A percentile compares a stretch with the other conserved stretches of the same genome.
Evolutionary conservation across 2,113 vertebrate species (phyloP).

Genomic region (Laticauda colubrina): DNA sequence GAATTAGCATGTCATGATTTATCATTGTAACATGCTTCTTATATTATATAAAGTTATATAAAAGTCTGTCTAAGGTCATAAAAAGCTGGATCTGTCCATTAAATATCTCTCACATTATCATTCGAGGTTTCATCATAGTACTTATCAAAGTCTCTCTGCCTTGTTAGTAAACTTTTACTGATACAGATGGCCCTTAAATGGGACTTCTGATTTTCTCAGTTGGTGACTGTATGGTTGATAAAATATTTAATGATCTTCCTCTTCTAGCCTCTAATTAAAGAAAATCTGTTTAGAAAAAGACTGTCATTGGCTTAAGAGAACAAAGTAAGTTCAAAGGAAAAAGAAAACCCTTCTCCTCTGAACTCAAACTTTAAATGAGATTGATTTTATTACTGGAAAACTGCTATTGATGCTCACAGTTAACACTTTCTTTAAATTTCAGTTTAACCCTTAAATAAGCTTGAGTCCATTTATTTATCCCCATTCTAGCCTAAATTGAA

Average conservation of each 20-base stretch:
- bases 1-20: not conserved
- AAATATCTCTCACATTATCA: conserved; percentile 31
- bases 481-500: conserved; percentile 25
- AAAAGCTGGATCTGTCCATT: not conserved
- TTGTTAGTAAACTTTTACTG: conserved; percentile 56
- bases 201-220: conserved; percentile 56
- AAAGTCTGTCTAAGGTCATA: not conserved
- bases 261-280: conserved; percentile 47
- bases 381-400: conserved; percentile 23
- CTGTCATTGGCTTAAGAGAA: conserved; percentile 20
- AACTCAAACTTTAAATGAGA: not conserved
- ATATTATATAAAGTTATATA: not conserved
- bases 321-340: not conserved
- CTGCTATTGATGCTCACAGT: not conserved
- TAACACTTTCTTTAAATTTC: conserved; percentile 18
- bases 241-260: conserved; percentile 61
- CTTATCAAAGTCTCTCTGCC: conserved; percentile 54
- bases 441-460: conserved; percentile 6
- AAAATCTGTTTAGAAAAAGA: conserved; percentile 39
- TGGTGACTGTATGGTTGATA: conserved; percentile 65
- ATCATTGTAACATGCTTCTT: not conserved
- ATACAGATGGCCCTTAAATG: conserved; percentile 63
- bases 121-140: conserved; percentile 29
- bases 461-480: conserved; percentile 2
- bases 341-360: not conserved